Evolutionary conservation across 2,113 vertebrate species (phyloP), one percentile per base, ranked within the genome.

Genomic region (Pelecanoides urinatrix): DNA sequence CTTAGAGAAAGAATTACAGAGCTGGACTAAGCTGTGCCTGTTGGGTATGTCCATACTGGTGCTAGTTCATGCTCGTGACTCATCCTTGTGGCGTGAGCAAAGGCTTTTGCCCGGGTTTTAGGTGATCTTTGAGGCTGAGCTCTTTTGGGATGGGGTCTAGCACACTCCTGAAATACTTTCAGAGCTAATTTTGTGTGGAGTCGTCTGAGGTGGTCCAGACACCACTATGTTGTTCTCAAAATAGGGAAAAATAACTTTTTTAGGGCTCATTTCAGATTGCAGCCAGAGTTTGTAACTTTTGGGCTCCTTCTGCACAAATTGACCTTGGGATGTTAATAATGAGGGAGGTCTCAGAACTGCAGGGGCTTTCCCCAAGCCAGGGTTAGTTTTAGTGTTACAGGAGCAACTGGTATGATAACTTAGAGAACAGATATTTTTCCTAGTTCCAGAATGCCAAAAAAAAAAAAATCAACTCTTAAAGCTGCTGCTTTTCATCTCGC

Each of bases 111-210:
- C 65, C 23, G 34, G 38, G 32, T 17, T 80, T 88, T 40, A 65
- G 34, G n/a, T 52, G 72, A 78, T 15, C 15, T 55, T 34, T 56
- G 61, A 84, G 71, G 55, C 18, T 1, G 0, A 22, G 17, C 22
- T 83, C 22, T 55, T 58, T 61, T 34, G 36, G 85, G 25, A 38
- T 23, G 62, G n/a, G 11, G 6, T 83, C 36, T 55, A 45, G 16
- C 70, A 81, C 0, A 0, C 34, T 62, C 42, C 44, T 65, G 59
- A 50, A 81, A n/a, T 62, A 29, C 11, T 58, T 53, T 9, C 10
- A 63, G 42, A 58, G 47, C 11, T 91, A 9, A 19, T 93, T 58
- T 71, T 29, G 18, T 44, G 23, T 21, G 14, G n/a, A 67, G n/a
- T 11, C 1, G 23, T 22, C 44, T 84, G 13, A 6, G 12, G 47